phyloP scores from a whole-genome alignment of 2,888 invertebrate species.

The Pyrochroa serraticornis region DNA sequence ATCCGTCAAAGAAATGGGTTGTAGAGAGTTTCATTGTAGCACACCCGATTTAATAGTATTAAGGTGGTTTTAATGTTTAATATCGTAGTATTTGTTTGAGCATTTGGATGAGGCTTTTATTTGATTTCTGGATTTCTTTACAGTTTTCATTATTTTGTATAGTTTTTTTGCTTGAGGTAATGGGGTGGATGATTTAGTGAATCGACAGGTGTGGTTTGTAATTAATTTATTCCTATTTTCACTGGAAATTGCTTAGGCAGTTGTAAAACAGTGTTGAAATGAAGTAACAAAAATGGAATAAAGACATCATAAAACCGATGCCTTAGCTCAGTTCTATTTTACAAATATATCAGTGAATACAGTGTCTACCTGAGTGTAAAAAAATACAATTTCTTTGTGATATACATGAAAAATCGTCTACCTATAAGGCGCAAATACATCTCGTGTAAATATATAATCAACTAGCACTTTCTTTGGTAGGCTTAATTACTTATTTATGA shows the following conservation, averaged over 20 bases:
- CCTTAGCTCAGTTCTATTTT: constrained; percentile 26
- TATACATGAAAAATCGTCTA: constrained; percentile 43
- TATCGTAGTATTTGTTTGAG: too few species aligned
- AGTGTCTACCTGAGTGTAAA: constrained; percentile 52
- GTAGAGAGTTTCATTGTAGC: too few species aligned
- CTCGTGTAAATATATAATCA: constrained; percentile 32
- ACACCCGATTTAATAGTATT: too few species aligned
- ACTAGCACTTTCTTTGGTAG: constrained; percentile 55
- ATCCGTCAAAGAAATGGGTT: too few species aligned
- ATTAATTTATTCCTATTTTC: constrained; percentile 22
- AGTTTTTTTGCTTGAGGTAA: too few species aligned
- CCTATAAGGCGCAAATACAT: constrained; percentile 33
- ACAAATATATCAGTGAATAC: constrained; percentile 21
- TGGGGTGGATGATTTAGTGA: too few species aligned
- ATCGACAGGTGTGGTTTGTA: not conserved
- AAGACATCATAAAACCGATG: constrained; percentile 22
- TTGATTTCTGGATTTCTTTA: too few species aligned
- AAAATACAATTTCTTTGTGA: constrained; percentile 52
- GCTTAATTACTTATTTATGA: constrained; percentile 49
- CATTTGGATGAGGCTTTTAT: too few species aligned
- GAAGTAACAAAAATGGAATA: constrained; percentile 26
- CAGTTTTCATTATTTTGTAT: too few species aligned
- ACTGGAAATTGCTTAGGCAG: constrained; percentile 10
- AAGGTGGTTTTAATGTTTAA: too few species aligned
- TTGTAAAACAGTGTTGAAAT: constrained; percentile 24